These are phyloP conservation scores for Trematomus loennbergii DNA, from an alignment of 2,113 vertebrate genomes.

Conservation along the genomic window DNA sequence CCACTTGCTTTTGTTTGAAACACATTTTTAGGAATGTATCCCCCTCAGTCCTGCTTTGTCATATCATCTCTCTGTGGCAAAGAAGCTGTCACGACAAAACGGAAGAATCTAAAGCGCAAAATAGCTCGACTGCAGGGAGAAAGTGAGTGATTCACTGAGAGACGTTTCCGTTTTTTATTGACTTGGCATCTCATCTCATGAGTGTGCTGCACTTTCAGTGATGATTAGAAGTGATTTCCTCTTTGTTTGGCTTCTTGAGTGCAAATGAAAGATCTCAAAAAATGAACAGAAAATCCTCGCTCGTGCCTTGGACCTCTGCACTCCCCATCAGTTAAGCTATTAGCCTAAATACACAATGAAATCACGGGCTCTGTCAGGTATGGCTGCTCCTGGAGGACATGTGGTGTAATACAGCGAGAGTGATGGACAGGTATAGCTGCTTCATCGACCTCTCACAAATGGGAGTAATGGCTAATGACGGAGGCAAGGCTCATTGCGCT, in stretches of 20 bases:
- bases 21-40: conserved; percentile 55
- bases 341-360: conserved; percentile 51
- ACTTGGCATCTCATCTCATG: conserved; percentile 45
- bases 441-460: conserved; percentile 60
- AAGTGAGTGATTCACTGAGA: conserved; percentile 38
- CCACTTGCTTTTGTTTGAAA: conserved; percentile 48
- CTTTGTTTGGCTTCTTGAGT: conserved; percentile 6
- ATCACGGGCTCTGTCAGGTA: conserved; percentile 28
- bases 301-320: conserved; percentile 3
- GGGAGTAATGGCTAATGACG: conserved; percentile 61
- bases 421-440: conserved; percentile 39
- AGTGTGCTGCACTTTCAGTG: conserved; percentile 39
- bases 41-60: conserved; percentile 38
- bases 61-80: conserved; percentile 21
- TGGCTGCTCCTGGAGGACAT: conserved; percentile 50
- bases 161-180: conserved; percentile 39
- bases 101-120: conserved; percentile 8
- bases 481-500: conserved; percentile 63
- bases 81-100: conserved; percentile 36
- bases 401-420: conserved; percentile 3
- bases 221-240: conserved; percentile 40
- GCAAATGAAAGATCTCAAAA: conserved; percentile 24
- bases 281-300: conserved; percentile 4
- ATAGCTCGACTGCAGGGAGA: conserved; percentile 15
- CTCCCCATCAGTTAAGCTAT: conserved; percentile 29